A percentile compares a stretch with the other conserved stretches of the same genome.
These are phyloP conservation scores for Scatophagus argus DNA, from an alignment of 2,113 vertebrate species.

Conservation along the genomic window DNA sequence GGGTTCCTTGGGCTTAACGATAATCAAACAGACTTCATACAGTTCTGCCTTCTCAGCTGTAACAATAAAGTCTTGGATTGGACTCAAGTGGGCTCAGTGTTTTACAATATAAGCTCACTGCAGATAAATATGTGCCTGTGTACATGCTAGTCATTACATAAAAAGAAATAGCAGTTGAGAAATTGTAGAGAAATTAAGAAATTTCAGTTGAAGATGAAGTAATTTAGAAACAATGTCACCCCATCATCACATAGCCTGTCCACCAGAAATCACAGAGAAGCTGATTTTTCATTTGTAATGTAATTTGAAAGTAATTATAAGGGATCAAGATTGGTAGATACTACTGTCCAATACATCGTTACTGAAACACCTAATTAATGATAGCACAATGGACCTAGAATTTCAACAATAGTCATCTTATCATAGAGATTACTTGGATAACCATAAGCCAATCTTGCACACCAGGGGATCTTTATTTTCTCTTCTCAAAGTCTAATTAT, in stretches of 20 bases:
- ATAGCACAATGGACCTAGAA: no score
- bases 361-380: no score
- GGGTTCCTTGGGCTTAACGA: not conserved
- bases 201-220: not conserved
- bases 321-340: no score
- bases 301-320: no score
- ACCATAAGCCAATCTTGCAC: not conserved
- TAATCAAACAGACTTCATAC: not conserved
- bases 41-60: not conserved
- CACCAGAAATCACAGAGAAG: not conserved
- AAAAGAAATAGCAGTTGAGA: not conserved
- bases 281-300: not conserved
- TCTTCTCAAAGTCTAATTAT: not conserved
- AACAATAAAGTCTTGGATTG: not conserved
- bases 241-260: not conserved
- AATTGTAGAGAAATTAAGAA: no score
- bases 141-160: not conserved
- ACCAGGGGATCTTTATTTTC: not conserved
- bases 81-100: not conserved
- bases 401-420: no score
- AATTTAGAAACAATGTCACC: not conserved
- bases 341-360: not conserved
- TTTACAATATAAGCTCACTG: not conserved
- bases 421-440: not conserved
- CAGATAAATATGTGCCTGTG: not conserved